Conservation (phyloP, 2,888 invertebrate species). For the Seladonia tumulorum region DNA sequence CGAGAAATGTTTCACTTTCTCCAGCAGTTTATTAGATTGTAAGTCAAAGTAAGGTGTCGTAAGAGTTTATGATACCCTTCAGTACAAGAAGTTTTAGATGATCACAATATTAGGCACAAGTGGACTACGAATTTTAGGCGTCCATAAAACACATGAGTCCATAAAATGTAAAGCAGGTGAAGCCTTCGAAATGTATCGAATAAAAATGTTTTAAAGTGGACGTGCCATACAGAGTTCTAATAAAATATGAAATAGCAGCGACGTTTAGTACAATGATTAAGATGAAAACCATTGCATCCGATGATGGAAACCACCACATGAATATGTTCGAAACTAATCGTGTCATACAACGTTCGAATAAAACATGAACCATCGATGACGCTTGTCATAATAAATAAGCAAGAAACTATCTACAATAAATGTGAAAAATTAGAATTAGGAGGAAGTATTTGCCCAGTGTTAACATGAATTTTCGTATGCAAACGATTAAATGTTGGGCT, state of each 20-base stretch:
- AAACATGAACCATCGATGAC: too few relatives aligned
- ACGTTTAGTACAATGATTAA: too few relatives aligned
- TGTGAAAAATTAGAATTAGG: not conserved
- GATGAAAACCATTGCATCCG: not conserved
- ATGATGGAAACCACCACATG: not conserved
- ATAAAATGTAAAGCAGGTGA: not conserved
- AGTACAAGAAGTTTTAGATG: not conserved
- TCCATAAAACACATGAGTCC: not conserved
- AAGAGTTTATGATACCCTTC: not conserved
- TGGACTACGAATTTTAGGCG: too few relatives aligned
- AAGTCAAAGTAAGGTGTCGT: not conserved
- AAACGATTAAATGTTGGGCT: not conserved
- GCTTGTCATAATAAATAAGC: too few relatives aligned
- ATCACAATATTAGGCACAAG: not conserved
- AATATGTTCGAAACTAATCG: not conserved
- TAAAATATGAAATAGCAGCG: too few relatives aligned
- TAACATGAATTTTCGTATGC: not conserved
- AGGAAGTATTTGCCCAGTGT: not conserved
- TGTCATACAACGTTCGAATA: too few relatives aligned
- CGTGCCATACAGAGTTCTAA: too few relatives aligned
- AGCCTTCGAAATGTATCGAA: not conserved
- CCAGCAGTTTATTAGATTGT: not conserved
- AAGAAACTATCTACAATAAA: not conserved
- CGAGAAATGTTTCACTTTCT: not conserved
- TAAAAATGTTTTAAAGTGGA: too few relatives aligned